Evolutionary conservation across 2,888 invertebrate genomes (phyloP), one percentile per base, ranked within the genome.

Genomic region (Stenurella melanura): DNA sequence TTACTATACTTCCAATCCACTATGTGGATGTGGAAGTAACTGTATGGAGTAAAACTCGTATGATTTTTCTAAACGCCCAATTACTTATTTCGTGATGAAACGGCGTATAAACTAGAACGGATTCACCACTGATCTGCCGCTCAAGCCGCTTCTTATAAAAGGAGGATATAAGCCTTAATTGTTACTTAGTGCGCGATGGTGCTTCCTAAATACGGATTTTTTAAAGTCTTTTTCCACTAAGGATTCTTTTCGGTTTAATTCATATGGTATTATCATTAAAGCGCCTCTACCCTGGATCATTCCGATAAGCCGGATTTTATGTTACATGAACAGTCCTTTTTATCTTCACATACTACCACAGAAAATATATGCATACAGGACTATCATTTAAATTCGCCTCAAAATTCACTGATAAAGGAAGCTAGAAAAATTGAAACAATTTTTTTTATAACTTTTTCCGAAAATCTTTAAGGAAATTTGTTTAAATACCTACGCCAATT

Each of bases 121-220:
- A 50, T 50, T n/a, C 50, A 0, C n/a, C 50, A 50, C 50, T n/a
- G 50, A 50, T 50, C n/a, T 50, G n/a, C 50, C n/a, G n/a, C 15
- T 50, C 50, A 50, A 50, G 6, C 50, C 15, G 50, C 50, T 50
- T 50, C 50, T n/a, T n/a, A 50, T n/a, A 50, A 3, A 50, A 17
- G 50, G n/a, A 50, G 50, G 50, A 50, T 50, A 50, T 50, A n/a
- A n/a, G 50, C 50, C 50, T 50, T 50, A 50, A 50, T 50, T 50
- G 50, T 50, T 50, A 50, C 50, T 50, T 50, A 50, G 50, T 6
- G 50, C 6, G 15, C 50, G 15, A 50, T 50, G 50, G 50, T n/a
- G 50, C 50, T 50, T 50, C n/a, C n/a, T 50, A 50, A 50, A 15
- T n/a, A n/a, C 50, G 50, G 42, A 50, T 50, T 50, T 50, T 50